Percentiles rank a stretch among this genome's conserved stretches.
phyloP scores from a whole-genome alignment of 2,113 vertebrate species.

The Empidonax alnorum region DNA sequence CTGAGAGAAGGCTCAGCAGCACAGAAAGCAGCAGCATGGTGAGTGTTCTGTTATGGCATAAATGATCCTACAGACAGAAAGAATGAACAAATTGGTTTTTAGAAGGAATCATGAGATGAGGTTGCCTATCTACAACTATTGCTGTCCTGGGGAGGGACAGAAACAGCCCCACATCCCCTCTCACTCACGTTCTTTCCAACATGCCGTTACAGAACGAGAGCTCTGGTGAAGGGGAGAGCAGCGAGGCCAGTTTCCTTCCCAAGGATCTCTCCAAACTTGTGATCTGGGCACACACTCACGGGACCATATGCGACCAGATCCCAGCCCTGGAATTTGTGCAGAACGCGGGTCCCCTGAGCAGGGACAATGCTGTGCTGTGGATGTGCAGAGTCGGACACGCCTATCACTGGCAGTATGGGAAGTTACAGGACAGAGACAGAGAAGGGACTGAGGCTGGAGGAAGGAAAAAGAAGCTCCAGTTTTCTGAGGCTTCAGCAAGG shows the following conservation, averaged over 20 bases:
- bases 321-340: not conserved
- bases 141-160: not conserved
- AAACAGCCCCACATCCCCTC: not conserved
- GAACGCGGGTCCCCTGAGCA: not conserved
- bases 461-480: not conserved
- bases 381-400: constrained; percentile 29
- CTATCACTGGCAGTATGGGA: constrained; percentile 30
- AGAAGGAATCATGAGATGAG: not conserved
- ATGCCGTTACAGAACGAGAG: not conserved
- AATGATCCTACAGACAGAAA: not conserved
- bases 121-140: not conserved
- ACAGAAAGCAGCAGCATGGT: constrained; percentile 47
- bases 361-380: not conserved
- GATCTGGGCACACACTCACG: constrained; percentile 46
- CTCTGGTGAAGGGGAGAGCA: fast-evolving
- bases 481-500: not conserved
- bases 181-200: not conserved
- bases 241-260: not conserved
- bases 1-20: not conserved
- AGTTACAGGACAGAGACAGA: not conserved
- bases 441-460: not conserved
- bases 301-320: constrained; percentile 48
- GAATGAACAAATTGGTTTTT: not conserved
- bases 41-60: not conserved
- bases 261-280: constrained; percentile 24